A percentile compares a stretch with the other conserved stretches of the same genome.
These are phyloP conservation scores for Gobionotothen gibberifrons DNA, from an alignment of 2,797 vertebrate genomes.

Conservation along the genomic window DNA sequence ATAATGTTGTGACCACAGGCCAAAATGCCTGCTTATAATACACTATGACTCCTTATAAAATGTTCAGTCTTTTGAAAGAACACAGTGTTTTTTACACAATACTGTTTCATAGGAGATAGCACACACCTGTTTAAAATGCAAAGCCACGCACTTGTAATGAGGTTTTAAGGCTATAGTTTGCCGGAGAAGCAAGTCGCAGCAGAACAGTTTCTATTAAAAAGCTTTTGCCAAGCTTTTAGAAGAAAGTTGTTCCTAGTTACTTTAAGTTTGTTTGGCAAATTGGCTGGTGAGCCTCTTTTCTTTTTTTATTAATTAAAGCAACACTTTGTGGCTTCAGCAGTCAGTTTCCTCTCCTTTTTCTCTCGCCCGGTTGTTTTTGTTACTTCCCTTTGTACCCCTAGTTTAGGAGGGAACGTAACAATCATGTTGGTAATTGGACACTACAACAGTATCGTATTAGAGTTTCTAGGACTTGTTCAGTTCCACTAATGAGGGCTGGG, in stretches of 20 bases:
- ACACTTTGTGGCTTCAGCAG: too few species aligned
- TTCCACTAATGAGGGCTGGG: conserved; percentile 53
- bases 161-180: conserved; percentile 68
- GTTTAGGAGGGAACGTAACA: too few species aligned
- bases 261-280: too few species aligned
- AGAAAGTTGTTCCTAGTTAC: too few species aligned
- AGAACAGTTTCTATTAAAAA: conserved; percentile 36
- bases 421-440: conserved; percentile 21
- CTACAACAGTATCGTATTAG: conserved; percentile 11
- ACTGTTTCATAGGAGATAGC: conserved; percentile 32
- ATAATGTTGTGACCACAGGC: neutral
- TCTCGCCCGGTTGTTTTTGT: too few species aligned
- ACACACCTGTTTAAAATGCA: conserved; percentile 64
- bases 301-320: too few species aligned
- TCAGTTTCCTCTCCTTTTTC: too few species aligned
- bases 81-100: conserved; percentile 9
- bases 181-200: conserved; percentile 36
- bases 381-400: too few species aligned
- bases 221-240: conserved; percentile 23
- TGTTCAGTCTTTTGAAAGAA: too few species aligned
- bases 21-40: neutral
- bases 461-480: conserved; percentile 29
- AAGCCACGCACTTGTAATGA: conserved; percentile 64
- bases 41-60: neutral
- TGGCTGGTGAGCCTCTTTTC: too few species aligned